These are phyloP conservation scores for Acridotheres tristis DNA, from an alignment of 2,797 vertebrate species.

Conservation along the genomic window DNA sequence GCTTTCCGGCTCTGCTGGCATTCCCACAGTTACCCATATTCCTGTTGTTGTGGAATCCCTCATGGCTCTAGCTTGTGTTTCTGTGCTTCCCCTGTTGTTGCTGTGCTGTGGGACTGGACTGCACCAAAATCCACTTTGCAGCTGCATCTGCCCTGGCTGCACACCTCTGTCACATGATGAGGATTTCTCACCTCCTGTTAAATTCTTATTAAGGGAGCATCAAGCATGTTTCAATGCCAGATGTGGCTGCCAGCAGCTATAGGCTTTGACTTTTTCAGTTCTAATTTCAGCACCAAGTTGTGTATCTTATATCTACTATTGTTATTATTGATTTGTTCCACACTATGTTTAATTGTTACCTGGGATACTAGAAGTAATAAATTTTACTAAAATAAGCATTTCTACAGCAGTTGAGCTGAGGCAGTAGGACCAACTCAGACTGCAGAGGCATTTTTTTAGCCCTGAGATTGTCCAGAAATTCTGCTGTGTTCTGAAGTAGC, in stretches of 20 bases:
- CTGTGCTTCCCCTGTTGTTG: not conserved
- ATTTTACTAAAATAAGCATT: not conserved
- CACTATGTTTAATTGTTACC: not conserved
- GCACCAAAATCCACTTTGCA: not conserved
- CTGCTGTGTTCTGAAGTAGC: not conserved
- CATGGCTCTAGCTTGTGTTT: not conserved
- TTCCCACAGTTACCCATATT: not conserved
- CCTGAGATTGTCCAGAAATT: not conserved
- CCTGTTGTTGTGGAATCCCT: not conserved
- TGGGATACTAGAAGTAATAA: not conserved
- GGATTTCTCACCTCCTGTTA: not conserved
- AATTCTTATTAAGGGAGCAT: rapidly evolving
- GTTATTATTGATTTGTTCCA: not conserved
- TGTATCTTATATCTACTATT: not conserved
- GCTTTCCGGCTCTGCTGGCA: not conserved
- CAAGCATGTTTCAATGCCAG: not conserved
- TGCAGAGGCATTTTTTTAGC: not conserved
- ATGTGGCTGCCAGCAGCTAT: not conserved
- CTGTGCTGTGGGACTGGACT: not conserved
- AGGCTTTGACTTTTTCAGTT: not conserved
- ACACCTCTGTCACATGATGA: rapidly evolving
- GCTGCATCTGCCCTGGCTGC: not conserved
- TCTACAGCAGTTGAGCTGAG: not conserved
- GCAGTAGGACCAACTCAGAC: not conserved
- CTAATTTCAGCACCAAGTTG: not conserved